Conservation (phyloP, 30 jellyfish, hydroid and myxozoan species). For the Hydractinia symbiolongicarpus region DNA sequence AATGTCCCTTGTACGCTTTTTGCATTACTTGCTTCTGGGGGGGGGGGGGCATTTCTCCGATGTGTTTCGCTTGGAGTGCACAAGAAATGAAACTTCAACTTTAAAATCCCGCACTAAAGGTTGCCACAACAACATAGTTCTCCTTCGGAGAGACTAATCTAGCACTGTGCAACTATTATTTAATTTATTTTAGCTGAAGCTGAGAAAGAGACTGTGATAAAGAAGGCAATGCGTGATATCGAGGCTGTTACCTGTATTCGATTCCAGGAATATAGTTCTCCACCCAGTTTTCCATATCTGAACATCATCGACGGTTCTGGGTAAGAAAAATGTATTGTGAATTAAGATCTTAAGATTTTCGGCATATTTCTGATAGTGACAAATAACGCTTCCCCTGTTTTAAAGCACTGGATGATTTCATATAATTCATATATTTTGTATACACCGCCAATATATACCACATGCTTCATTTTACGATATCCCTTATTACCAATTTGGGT, state of each 20-base stretch:
- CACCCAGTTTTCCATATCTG: background rate
- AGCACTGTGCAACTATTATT: background rate
- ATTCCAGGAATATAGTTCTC: constrained; percentile 1
- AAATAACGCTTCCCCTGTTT: no score
- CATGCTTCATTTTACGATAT: no score
- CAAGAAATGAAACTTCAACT: background rate
- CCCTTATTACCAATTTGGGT: no score
- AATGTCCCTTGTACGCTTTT: no score
- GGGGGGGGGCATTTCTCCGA: background rate
- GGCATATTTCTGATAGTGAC: background rate
- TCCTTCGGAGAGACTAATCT: no score
- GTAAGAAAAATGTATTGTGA: background rate
- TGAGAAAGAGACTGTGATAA: background rate
- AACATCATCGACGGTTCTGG: background rate
- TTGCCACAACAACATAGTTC: background rate
- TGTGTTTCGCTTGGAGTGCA: background rate
- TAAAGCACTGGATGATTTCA: no score
- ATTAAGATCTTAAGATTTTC: background rate
- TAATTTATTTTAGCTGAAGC: background rate
- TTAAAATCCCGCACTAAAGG: background rate
- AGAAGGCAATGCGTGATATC: constrained; percentile 8
- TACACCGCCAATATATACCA: no score
- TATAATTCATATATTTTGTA: no score
- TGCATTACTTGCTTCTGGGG: no score
- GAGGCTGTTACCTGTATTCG: constrained; percentile 10